phyloP scores from a whole-genome alignment of 2,888 invertebrate species.

The Drosophila sordidapex region DNA sequence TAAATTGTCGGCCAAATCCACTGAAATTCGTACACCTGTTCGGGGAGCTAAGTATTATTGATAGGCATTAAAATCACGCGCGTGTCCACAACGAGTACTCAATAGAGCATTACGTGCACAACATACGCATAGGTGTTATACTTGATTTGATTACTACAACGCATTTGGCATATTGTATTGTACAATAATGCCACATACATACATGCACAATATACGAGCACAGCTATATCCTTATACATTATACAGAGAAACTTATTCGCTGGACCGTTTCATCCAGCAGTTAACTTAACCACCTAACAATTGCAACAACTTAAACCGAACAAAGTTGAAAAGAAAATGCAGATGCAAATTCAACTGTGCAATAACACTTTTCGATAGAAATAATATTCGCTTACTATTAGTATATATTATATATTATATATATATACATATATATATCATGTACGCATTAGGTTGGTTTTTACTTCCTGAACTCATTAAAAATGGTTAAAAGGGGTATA shows the following conservation, averaged over 20 bases:
- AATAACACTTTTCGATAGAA: conserved; percentile 37
- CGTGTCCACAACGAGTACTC: conserved; percentile 70
- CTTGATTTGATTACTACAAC: conserved; percentile 41
- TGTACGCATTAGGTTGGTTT: background rate
- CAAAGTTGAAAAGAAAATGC: conserved; percentile 32
- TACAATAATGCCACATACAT: background rate
- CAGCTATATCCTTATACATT: background rate
- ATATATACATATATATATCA: too few relatives aligned
- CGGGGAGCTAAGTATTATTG: conserved; percentile 67
- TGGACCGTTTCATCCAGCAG: conserved; percentile 38
- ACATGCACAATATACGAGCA: background rate
- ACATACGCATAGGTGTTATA: conserved; percentile 50
- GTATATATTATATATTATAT: background rate
- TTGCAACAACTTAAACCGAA: background rate
- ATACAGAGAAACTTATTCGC: background rate
- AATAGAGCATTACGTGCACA: conserved; percentile 58
- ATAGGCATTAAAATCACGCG: conserved; percentile 72
- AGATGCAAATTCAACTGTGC: conserved; percentile 49
- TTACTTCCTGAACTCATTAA: too few relatives aligned
- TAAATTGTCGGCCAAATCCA: conserved; percentile 68
- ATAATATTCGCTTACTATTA: background rate
- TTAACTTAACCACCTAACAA: conserved; percentile 25
- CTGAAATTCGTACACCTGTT: conserved; percentile 71
- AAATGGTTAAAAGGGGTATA: too few relatives aligned
- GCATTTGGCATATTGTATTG: background rate